Evolutionary conservation across 2,888 invertebrate species (phyloP).

Genomic region (Frankliniella intonsa): DNA sequence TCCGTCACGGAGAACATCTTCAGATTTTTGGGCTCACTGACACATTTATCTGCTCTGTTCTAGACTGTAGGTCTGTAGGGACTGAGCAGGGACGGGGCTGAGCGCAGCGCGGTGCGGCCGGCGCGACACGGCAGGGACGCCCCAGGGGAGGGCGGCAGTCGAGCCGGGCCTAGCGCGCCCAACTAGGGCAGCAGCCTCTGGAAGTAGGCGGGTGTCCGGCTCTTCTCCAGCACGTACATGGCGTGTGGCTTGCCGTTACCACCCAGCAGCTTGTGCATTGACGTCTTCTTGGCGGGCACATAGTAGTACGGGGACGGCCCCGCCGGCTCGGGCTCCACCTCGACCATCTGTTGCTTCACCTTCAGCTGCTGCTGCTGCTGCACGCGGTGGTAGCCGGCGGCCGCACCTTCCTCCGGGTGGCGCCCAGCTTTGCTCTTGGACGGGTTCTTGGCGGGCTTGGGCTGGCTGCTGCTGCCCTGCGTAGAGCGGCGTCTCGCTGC

Average conservation of each 20-base stretch:
- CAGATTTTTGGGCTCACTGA: too few species aligned
- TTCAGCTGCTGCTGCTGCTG: slow-evolving; percentile 34
- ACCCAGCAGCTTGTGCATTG: slow-evolving; percentile 71
- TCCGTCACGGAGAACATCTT: too few species aligned
- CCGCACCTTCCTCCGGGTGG: slow-evolving; percentile 37
- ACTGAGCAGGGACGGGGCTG: too few species aligned
- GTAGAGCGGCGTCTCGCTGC: slow-evolving; percentile 41
- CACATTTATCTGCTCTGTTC: too few species aligned
- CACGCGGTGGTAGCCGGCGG: slow-evolving; percentile 27
- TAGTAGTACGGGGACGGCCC: slow-evolving; percentile 42
- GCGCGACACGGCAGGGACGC: too few species aligned
- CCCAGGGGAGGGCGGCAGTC: too few species aligned
- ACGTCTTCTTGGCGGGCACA: slow-evolving; percentile 59
- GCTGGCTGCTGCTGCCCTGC: slow-evolving; percentile 43
- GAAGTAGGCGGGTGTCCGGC: slow-evolving; percentile 68
- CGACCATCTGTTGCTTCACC: slow-evolving; percentile 34
- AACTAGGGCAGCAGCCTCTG: slow-evolving; percentile 67
- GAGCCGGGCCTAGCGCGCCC: too few species aligned
- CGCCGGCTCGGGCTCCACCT: slow-evolving; percentile 39
- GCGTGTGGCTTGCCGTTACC: slow-evolving; percentile 82
- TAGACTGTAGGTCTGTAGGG: too few species aligned
- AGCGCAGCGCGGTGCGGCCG: too few species aligned
- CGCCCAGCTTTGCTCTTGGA: slow-evolving; percentile 33
- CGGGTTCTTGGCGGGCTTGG: slow-evolving; percentile 44
- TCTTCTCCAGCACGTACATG: slow-evolving; percentile 78